Percentiles rank a stretch among this genome's conserved stretches.
phyloP scores from a whole-genome alignment of 2,888 invertebrate genomes.

The Tetramorium bicarinatum region DNA sequence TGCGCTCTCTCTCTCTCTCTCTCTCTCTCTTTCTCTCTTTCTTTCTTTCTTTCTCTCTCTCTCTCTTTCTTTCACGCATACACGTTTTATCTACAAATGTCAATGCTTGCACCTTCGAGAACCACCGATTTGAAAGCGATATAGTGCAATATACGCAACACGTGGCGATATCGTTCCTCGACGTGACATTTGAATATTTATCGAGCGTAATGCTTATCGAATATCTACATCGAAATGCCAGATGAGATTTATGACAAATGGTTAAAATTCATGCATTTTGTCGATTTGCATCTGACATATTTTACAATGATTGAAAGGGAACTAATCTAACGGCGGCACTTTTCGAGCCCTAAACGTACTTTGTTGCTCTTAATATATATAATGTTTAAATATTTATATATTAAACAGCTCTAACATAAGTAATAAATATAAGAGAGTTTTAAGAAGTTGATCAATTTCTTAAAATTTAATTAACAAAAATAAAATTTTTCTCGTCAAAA shows the following conservation, averaged over 20 bases:
- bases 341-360: not conserved
- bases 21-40: too few species aligned
- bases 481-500: not conserved
- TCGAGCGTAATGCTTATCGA: constrained; percentile 33
- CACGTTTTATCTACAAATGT: constrained; percentile 27
- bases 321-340: not conserved
- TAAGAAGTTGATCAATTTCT: not conserved
- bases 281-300: not conserved
- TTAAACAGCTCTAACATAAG: not conserved
- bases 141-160: constrained; percentile 11
- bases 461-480: not conserved
- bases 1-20: not conserved
- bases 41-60: not conserved
- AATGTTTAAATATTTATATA: not conserved
- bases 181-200: constrained; percentile 40
- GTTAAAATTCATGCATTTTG: constrained; percentile 22
- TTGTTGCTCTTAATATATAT: not conserved
- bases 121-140: constrained; percentile 43
- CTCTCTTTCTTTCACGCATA: not conserved
- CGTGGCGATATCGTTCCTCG: constrained; percentile 27
- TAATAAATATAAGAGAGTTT: too few species aligned
- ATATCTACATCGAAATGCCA: constrained; percentile 1
- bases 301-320: constrained; percentile 5
- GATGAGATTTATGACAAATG: constrained; percentile 8
- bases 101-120: constrained; percentile 51